These are phyloP conservation scores for Loxodonta africana DNA, from an alignment of 2,113 vertebrate genomes.

Conservation along the genomic window DNA sequence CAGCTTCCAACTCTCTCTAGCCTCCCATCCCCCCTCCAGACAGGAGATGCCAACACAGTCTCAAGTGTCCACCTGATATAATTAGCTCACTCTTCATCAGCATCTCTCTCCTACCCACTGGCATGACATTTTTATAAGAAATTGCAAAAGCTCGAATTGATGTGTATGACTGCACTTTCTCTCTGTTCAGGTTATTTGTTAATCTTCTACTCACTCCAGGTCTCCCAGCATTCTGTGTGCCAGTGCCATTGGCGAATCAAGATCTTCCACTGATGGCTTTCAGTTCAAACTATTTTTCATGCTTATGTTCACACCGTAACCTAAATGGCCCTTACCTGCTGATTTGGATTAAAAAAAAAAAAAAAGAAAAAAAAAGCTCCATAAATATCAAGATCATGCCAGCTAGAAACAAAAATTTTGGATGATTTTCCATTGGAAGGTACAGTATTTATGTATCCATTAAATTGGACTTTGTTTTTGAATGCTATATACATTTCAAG, in stretches of 20 bases:
- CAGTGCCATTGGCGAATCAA: background rate
- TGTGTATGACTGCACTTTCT: background rate
- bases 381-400: background rate
- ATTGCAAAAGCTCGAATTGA: background rate
- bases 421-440: background rate
- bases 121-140: constrained; percentile 7
- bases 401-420: background rate
- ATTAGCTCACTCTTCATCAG: no score
- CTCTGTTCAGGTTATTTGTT: background rate
- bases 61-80: no score
- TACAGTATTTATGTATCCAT: background rate
- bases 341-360: background rate
- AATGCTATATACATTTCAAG: background rate
- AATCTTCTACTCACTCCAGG: background rate
- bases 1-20: no score
- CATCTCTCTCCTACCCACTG: no score
- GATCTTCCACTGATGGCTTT: background rate
- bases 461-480: constrained; percentile 11
- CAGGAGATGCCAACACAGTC: no score
- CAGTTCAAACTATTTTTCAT: background rate
- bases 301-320: background rate
- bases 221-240: background rate
- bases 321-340: background rate
- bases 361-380: no score
- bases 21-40: no score